Evolutionary conservation across 2,113 vertebrate genomes (phyloP), one percentile per base, ranked within the genome.

Genomic region (Leucopternis melanops): DNA sequence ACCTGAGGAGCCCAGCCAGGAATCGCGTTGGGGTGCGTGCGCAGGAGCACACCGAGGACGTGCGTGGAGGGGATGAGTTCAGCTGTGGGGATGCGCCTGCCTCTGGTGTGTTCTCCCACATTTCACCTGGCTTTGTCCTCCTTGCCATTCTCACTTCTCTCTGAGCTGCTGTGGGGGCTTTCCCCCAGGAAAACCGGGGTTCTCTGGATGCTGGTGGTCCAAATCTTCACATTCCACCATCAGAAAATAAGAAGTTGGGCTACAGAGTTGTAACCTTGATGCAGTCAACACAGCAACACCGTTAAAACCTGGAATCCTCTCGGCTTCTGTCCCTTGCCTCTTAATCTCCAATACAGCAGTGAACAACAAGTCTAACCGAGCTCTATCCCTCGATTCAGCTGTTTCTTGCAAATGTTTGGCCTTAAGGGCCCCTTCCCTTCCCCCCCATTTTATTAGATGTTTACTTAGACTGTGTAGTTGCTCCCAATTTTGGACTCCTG

Each of bases 41-140:
- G 0, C 45, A 5, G 52, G 45, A 40, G 42, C 44, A 1, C 0
- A 1, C 6, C 4, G 2, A 5, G 44, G 25, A 9, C 6, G 2
- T 8, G 50, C 5, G 2, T 10, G 36, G 23, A 25, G 26, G 31
- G 3, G 17, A 4, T 0, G 14, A 22, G 69, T 25, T 10, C 25
- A 5, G 25, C 34, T 4, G 9, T 1, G 20, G 54, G 52, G 40
- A 12, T 10, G 18, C 3, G 0, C 44, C 34, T 8, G 18, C 40
- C 84, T 18, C 27, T 5, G 13, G 23, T 5, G 9, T 2, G 1
- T 47, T 10, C 67, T 14, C 32, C 31, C 15, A 23, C 6, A 1
- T 27, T 11, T 44, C 25, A 5, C 42, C 13, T 7, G 13, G 21
- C 59, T 40, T 10, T 29, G 32, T 57, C 36, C 61, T 67, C 34